Conservation (phyloP, 2,797 vertebrate genomes). For the Sparus aurata region DNA sequence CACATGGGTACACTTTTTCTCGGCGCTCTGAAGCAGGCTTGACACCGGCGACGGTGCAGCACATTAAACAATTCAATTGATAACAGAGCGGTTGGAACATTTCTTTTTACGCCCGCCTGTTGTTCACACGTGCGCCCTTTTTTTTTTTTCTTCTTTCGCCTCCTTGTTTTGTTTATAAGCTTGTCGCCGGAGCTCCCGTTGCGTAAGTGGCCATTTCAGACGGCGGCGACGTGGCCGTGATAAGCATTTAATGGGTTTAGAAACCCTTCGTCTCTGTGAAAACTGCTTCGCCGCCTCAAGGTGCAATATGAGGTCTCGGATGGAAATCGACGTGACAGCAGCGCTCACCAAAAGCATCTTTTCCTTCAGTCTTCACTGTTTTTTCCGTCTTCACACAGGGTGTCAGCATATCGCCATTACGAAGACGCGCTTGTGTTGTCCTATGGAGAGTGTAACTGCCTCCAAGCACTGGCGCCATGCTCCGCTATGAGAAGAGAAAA, state of each 20-base stretch:
- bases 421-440: conserved; percentile 49
- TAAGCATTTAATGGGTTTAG: conserved; percentile 69
- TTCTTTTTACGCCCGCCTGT: conserved; percentile 7
- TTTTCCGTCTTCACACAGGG: conserved; percentile 31
- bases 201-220: conserved; percentile 69
- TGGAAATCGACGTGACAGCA: conserved; percentile 57
- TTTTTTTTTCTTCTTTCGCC: background rate
- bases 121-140: conserved; percentile 26
- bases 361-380: conserved; percentile 37
- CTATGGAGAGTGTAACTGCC: conserved; percentile 47
- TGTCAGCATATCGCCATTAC: conserved; percentile 54
- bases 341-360: conserved; percentile 44
- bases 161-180: conserved; percentile 62
- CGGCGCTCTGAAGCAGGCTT: conserved; percentile 13
- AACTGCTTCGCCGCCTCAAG: conserved; percentile 52
- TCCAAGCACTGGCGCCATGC: conserved; percentile 48
- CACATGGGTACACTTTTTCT: conserved; percentile 14
- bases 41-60: conserved; percentile 57
- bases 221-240: conserved; percentile 45
- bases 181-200: conserved; percentile 50
- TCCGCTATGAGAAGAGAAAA: conserved; percentile 37
- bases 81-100: conserved; percentile 25
- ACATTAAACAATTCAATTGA: conserved; percentile 78
- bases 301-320: conserved; percentile 45
- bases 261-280: conserved; percentile 47